These are phyloP conservation scores for Drosophila teissieri DNA, from an alignment of 1,140 invertebrate genomes.

Conservation along the genomic window DNA sequence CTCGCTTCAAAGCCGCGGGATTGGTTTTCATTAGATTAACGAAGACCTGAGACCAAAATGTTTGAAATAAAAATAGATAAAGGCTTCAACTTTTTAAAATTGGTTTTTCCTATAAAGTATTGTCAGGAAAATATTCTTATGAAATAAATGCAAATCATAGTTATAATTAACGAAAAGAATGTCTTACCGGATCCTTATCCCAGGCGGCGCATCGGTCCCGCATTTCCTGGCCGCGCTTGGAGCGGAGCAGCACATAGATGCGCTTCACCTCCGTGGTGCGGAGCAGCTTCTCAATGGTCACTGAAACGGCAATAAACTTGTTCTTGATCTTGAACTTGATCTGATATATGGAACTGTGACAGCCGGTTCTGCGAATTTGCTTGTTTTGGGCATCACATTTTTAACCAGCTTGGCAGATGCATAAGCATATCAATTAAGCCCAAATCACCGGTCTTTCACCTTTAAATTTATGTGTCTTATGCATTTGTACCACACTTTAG, in stretches of 20 bases:
- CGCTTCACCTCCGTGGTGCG: slow-evolving; percentile 89
- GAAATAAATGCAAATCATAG: not conserved
- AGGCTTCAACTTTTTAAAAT: too few species aligned
- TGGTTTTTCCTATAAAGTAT: too few species aligned
- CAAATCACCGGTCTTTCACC: not conserved
- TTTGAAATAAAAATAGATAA: not conserved
- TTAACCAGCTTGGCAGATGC: not conserved
- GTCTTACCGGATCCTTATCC: slow-evolving; percentile 85
- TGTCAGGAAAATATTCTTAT: too few species aligned
- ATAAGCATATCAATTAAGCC: too few species aligned
- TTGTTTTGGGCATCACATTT: slow-evolving; percentile 5
- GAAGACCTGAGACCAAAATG: slow-evolving; percentile 40
- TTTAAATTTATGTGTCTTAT: not conserved
- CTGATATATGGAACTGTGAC: not conserved
- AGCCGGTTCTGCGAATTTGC: slow-evolving; percentile 1
- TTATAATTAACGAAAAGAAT: not conserved
- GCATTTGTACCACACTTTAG: not conserved
- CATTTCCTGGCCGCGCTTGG: slow-evolving; percentile 90
- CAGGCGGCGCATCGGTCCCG: slow-evolving; percentile 88
- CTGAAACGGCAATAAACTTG: slow-evolving; percentile 65
- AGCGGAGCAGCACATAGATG: slow-evolving; percentile 91
- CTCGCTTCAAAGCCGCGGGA: slow-evolving; percentile 21
- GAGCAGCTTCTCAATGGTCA: slow-evolving; percentile 92
- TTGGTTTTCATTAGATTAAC: slow-evolving; percentile 25
- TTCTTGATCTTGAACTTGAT: slow-evolving; percentile 15